Percentiles rank a stretch among this genome's conserved stretches.
phyloP scores from a whole-genome alignment of 2,113 vertebrate genomes.

The Mustelus asterias region DNA sequence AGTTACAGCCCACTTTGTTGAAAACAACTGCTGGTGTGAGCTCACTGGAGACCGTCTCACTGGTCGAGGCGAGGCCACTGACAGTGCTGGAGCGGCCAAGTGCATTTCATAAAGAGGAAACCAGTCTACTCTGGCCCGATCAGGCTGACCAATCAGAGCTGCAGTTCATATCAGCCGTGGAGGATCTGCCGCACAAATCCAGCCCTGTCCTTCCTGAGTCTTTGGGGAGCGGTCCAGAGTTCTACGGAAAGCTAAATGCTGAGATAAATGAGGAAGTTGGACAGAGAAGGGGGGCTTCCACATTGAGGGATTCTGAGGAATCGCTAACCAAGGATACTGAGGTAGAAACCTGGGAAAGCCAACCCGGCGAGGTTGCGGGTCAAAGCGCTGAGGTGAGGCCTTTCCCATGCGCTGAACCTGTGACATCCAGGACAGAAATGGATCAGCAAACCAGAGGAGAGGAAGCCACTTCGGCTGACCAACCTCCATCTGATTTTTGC shows the following conservation, averaged over 20 bases:
- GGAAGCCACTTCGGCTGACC: not conserved
- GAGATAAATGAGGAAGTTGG: not conserved
- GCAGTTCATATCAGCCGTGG: conserved; percentile 46
- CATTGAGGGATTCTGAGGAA: not conserved
- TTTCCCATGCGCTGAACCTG: not conserved
- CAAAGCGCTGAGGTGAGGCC: not conserved
- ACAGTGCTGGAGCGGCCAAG: not conserved
- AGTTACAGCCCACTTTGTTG: not conserved
- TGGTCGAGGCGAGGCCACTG: fast-evolving
- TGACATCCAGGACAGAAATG: too few species aligned
- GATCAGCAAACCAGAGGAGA: not conserved
- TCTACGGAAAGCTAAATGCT: not conserved
- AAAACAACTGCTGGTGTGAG: not conserved
- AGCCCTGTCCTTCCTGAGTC: not conserved
- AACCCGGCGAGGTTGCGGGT: too few species aligned
- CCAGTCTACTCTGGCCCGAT: not conserved
- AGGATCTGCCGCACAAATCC: conserved; percentile 40
- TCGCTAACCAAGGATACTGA: not conserved
- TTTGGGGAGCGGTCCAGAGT: not conserved
- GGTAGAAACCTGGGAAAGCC: not conserved
- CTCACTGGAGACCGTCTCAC: not conserved
- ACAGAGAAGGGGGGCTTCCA: not conserved
- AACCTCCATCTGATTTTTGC: not conserved
- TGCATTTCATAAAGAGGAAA: not conserved
- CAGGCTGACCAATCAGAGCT: not conserved